Percentiles rank a stretch among this genome's conserved stretches.
Evolutionary conservation across 2,797 vertebrate species (phyloP).

Genomic region (Dallia pectoralis): DNA sequence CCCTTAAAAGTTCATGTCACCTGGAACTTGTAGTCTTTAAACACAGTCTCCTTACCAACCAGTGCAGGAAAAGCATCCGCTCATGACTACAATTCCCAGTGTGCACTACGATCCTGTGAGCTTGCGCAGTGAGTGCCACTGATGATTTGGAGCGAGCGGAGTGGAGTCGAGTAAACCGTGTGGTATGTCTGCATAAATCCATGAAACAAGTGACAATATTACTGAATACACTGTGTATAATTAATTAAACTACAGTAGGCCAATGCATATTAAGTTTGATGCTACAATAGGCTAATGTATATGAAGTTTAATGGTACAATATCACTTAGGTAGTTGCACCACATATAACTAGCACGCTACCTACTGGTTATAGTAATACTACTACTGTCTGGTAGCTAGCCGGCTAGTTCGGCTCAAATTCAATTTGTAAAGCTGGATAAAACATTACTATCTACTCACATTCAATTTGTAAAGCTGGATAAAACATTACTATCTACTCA

Average conservation of each 20-base stretch:
- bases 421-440: no score
- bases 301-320: no score
- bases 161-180: not conserved
- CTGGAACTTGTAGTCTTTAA: slow-evolving; percentile 39
- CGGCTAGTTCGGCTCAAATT: no score
- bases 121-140: not conserved
- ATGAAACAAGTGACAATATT: not conserved
- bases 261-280: no score
- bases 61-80: fast-evolving
- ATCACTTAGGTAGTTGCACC: no score
- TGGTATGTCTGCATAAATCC: not conserved
- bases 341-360: no score
- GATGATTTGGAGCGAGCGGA: not conserved
- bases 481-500: no score
- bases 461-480: no score
- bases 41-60: not conserved
- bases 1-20: not conserved
- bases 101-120: not conserved
- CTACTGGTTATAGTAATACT: no score
- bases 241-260: not conserved
- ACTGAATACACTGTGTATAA: not conserved
- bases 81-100: slow-evolving; percentile 26
- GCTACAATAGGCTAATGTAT: not conserved
- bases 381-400: no score
- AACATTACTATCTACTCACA: no score